These are phyloP conservation scores for Acleris literana DNA, from an alignment of 2,888 invertebrate species.

Conservation along the genomic window DNA sequence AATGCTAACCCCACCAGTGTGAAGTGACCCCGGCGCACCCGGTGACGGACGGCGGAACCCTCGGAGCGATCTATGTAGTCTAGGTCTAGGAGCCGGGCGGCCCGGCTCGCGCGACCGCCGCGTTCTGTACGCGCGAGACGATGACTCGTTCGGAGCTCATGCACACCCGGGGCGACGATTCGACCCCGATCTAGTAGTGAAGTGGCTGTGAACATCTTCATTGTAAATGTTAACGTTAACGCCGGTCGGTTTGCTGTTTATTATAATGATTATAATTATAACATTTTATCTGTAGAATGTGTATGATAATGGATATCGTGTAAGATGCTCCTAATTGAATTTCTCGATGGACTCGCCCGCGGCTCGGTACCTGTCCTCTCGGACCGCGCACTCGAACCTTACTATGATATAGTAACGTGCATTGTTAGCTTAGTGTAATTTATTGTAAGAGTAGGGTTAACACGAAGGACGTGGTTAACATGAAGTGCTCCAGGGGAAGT, in stretches of 20 bases:
- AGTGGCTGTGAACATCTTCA: slow-evolving; percentile 79
- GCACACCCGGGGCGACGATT: slow-evolving; percentile 49
- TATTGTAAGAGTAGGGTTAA: slow-evolving; percentile 76
- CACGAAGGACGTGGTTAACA: slow-evolving; percentile 64
- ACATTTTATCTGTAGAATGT: slow-evolving; percentile 54
- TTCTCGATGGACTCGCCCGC: slow-evolving; percentile 67
- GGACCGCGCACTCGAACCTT: slow-evolving; percentile 69
- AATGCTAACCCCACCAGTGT: slow-evolving; percentile 75
- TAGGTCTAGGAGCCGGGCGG: background rate
- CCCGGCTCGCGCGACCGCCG: slow-evolving; percentile 55
- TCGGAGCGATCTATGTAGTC: slow-evolving; percentile 1
- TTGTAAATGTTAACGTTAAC: slow-evolving; percentile 60
- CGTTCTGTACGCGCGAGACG: slow-evolving; percentile 80
- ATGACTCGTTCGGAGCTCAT: slow-evolving; percentile 70
- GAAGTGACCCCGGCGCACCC: slow-evolving; percentile 55
- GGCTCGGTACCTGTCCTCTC: slow-evolving; percentile 72
- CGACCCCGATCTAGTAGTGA: slow-evolving; percentile 54
- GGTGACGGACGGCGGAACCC: slow-evolving; percentile 27
- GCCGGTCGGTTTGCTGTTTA: slow-evolving; percentile 58
- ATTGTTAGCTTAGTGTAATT: slow-evolving; percentile 79
- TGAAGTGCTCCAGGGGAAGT: slow-evolving; percentile 60
- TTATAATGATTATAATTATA: slow-evolving; percentile 22
- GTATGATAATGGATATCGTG: slow-evolving; percentile 54
- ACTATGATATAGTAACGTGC: slow-evolving; percentile 73
- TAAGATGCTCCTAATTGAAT: slow-evolving; percentile 58